A percentile compares a stretch with the other conserved stretches of the same genome.
Evolutionary conservation across 2,113 vertebrate genomes (phyloP).

Genomic region (Gnathonemus longibarbis): DNA sequence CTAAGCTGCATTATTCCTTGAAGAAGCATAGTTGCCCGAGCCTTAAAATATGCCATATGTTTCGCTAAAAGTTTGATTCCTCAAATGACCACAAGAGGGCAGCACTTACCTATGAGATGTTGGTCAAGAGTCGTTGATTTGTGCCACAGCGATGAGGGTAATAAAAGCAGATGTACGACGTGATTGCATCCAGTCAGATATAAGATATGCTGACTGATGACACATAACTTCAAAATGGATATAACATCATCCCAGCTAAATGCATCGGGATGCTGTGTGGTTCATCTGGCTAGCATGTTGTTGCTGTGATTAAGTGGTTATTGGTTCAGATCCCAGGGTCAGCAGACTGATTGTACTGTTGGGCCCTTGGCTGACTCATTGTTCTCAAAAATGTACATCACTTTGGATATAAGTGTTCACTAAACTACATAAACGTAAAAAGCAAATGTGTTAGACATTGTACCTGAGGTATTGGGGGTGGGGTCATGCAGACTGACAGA

Average conservation of each 20-base stretch:
- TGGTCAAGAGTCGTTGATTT: neutral
- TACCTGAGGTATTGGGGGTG: neutral
- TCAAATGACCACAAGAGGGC: neutral
- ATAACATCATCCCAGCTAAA: neutral
- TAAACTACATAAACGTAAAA: neutral
- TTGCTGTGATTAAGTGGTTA: neutral
- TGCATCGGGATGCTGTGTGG: neutral
- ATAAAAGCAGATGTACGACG: neutral
- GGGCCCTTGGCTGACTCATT: neutral
- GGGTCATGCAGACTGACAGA: neutral
- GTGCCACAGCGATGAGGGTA: neutral
- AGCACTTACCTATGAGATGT: neutral
- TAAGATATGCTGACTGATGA: neutral
- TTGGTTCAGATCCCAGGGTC: neutral
- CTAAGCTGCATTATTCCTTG: neutral
- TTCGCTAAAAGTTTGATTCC: neutral
- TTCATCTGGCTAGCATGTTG: neutral
- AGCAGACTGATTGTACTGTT: neutral
- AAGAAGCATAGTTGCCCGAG: neutral
- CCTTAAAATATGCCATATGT: neutral
- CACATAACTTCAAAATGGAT: neutral
- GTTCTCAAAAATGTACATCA: neutral
- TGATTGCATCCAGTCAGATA: neutral
- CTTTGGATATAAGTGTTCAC: neutral
- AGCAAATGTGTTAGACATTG: neutral